These are phyloP conservation scores for Deroplatys truncata DNA, from an alignment of 2,888 invertebrate genomes.

Conservation along the genomic window DNA sequence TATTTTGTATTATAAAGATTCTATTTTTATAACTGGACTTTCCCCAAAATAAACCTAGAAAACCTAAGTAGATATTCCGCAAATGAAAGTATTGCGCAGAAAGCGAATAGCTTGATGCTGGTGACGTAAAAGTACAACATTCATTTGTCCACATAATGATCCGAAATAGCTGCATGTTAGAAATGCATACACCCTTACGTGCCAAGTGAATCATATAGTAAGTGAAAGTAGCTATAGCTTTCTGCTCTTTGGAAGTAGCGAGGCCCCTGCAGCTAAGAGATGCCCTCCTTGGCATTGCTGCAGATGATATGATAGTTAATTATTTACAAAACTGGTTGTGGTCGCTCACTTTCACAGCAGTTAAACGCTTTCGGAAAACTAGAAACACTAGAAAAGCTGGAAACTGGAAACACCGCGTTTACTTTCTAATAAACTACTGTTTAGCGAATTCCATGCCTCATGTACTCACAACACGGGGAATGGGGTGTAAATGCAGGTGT, in stretches of 20 bases:
- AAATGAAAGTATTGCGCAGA: neutral
- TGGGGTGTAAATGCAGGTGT: too few relatives aligned
- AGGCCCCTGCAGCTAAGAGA: neutral
- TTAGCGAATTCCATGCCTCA: too few relatives aligned
- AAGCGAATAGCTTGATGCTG: neutral
- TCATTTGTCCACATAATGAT: neutral
- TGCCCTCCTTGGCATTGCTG: neutral
- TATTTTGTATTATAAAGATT: too few relatives aligned
- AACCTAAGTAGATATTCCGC: too few relatives aligned
- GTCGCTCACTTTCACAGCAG: neutral
- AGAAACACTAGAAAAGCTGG: neutral
- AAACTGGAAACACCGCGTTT: neutral
- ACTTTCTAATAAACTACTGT: neutral
- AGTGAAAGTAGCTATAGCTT: neutral
- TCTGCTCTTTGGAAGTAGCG: neutral
- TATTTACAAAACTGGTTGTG: neutral
- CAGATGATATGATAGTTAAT: neutral
- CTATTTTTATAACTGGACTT: too few relatives aligned
- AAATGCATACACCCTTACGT: neutral
- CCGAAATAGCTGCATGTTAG: neutral
- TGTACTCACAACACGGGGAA: too few relatives aligned
- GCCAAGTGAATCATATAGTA: neutral
- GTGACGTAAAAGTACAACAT: neutral
- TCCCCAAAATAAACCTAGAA: too few relatives aligned
- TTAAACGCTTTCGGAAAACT: neutral